Evolutionary conservation across 2,797 vertebrate species (phyloP).

Genomic region (Enteromius mattozi): DNA sequence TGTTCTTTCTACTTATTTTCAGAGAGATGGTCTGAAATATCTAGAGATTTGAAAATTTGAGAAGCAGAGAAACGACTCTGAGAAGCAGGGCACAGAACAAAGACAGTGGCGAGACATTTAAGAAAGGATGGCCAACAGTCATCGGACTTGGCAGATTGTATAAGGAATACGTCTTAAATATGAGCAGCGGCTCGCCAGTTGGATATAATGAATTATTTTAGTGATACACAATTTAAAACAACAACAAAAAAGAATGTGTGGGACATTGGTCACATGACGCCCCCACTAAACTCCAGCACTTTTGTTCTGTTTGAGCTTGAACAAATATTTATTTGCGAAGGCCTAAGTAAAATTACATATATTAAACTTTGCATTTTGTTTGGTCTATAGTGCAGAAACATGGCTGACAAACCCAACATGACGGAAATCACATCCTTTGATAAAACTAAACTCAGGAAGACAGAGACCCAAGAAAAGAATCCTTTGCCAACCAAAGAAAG

Average conservation of each 20-base stretch:
- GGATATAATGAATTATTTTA: neutral
- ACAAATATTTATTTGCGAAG: neutral
- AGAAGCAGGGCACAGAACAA: slow-evolving; percentile 22
- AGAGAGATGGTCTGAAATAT: neutral
- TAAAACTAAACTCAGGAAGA: slow-evolving; percentile 86
- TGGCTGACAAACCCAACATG: slow-evolving; percentile 86
- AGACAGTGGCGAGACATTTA: slow-evolving; percentile 12
- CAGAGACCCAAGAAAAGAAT: slow-evolving; percentile 84
- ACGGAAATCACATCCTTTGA: slow-evolving; percentile 85
- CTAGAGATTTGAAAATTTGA: neutral
- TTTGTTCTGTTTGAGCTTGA: neutral
- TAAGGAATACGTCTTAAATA: neutral
- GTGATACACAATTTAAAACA: neutral
- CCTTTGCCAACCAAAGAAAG: slow-evolving; percentile 84
- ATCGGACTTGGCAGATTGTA: neutral
- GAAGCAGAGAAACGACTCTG: neutral
- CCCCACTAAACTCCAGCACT: neutral
- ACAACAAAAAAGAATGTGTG: neutral
- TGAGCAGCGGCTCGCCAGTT: neutral
- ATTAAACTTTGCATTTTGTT: neutral
- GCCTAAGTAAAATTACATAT: neutral
- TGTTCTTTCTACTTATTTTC: neutral
- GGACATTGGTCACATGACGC: neutral
- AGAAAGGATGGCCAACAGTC: slow-evolving; percentile 27
- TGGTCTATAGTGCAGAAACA: slow-evolving; percentile 43